These are phyloP conservation scores for Camponotus floridanus DNA, from an alignment of 1,140 invertebrate genomes.

Conservation along the genomic window DNA sequence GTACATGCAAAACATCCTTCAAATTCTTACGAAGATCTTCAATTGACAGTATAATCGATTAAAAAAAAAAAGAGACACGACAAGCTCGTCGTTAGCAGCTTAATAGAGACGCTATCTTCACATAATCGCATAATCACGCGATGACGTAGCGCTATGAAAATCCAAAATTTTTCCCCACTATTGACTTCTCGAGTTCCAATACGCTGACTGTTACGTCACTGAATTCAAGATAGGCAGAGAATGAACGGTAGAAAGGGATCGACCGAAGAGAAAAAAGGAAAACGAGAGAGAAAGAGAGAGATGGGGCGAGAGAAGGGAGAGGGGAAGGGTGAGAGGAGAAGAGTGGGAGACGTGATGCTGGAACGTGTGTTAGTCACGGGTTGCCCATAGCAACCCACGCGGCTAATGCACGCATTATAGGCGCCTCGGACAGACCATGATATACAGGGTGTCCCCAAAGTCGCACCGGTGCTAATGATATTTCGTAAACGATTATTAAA, in stretches of 20 bases:
- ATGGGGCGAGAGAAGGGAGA: constrained; percentile 12
- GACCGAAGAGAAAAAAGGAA: constrained; percentile 54
- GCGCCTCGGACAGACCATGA: constrained; percentile 68
- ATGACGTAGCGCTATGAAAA: background rate
- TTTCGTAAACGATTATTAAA: background rate
- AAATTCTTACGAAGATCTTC: background rate
- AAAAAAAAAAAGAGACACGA: background rate
- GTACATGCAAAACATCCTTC: too few species aligned
- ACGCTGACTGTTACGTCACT: constrained; percentile 62
- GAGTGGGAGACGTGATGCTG: constrained; percentile 74
- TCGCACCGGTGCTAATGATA: background rate
- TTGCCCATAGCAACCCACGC: constrained; percentile 83
- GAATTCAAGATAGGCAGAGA: constrained; percentile 30
- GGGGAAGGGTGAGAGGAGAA: constrained; percentile 40
- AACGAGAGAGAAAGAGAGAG: constrained; percentile 6
- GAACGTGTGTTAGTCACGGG: constrained; percentile 79
- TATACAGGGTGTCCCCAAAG: constrained; percentile 36
- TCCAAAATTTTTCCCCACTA: constrained; percentile 19
- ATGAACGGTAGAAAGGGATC: constrained; percentile 48
- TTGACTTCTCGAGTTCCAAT: constrained; percentile 1
- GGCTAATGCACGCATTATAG: constrained; percentile 70
- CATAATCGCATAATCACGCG: background rate
- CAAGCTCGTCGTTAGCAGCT: background rate
- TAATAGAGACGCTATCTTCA: background rate
- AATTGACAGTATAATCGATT: background rate